phyloP scores from a whole-genome alignment of 1,140 invertebrate species.

The Temnothorax curvispinosus region DNA sequence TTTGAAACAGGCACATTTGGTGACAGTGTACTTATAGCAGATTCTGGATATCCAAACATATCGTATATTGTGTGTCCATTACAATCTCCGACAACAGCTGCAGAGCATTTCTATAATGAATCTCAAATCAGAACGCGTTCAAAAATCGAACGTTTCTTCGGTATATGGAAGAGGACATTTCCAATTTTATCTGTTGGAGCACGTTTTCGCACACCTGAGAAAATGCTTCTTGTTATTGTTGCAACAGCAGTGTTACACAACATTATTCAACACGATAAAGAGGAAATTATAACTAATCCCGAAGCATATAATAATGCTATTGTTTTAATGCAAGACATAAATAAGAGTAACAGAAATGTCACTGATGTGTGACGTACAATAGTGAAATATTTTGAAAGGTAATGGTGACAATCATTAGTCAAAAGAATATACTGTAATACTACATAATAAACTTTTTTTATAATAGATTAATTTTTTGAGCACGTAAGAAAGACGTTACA shows the following conservation, averaged over 20 bases:
- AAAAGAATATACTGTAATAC: not conserved
- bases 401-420: not conserved
- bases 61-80: not conserved
- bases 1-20: not conserved
- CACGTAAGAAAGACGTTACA: no score
- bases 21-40: not conserved
- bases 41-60: not conserved
- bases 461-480: no score
- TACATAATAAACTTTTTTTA: no score
- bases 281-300: not conserved
- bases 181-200: not conserved
- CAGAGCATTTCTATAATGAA: not conserved
- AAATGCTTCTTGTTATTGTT: not conserved
- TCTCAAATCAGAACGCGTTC: slow-evolving; percentile 7
- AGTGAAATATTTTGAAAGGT: not conserved
- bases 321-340: not conserved
- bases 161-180: slow-evolving; percentile 4
- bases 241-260: slow-evolving; percentile 7
- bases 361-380: not conserved
- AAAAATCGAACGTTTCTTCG: not conserved
- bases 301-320: slow-evolving; percentile 5
- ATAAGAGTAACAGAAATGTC: not conserved
- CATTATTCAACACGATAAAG: not conserved
- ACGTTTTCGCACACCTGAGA: not conserved
- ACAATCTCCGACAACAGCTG: not conserved